A percentile compares a stretch with the other conserved stretches of the same genome.
phyloP scores from a whole-genome alignment of 2,797 vertebrate genomes.

The Platyrinchus mystaceus region DNA sequence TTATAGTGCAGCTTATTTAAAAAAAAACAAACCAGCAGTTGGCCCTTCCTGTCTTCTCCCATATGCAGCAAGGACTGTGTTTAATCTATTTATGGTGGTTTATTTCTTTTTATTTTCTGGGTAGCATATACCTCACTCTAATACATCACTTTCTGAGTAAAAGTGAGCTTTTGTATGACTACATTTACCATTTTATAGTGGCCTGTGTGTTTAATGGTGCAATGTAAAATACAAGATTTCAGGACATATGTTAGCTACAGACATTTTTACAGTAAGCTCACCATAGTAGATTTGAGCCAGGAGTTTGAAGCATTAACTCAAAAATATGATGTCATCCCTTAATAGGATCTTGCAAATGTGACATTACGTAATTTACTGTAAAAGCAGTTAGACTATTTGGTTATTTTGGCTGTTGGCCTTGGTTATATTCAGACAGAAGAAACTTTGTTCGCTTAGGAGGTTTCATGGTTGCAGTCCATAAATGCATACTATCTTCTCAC shows the following conservation, averaged over 20 bases:
- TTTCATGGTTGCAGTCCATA: not conserved
- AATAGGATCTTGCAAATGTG: conserved; percentile 1
- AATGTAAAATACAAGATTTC: not conserved
- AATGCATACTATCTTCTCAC: not conserved
- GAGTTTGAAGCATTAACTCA: not conserved
- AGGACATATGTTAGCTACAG: not conserved
- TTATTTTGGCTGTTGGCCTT: conserved; percentile 36
- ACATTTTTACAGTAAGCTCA: not conserved
- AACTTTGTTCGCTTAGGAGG: not conserved
- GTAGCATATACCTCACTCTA: not conserved
- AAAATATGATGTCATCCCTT: conserved; percentile 17
- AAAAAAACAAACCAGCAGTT: no score
- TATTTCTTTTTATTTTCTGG: not conserved
- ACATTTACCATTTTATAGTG: not conserved
- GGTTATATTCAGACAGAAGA: not conserved
- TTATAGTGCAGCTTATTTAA: not conserved
- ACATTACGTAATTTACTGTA: conserved; percentile 34
- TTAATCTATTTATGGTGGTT: not conserved
- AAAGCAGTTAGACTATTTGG: conserved; percentile 9
- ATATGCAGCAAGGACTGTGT: not conserved
- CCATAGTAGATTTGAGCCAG: not conserved
- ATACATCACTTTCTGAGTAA: not conserved
- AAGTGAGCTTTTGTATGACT: not conserved
- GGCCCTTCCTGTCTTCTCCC: not conserved
- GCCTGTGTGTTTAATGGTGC: not conserved